phyloP scores from a whole-genome alignment of 30 jellyfish, hydroid and myxozoan species.

The Aurelia sp. region DNA sequence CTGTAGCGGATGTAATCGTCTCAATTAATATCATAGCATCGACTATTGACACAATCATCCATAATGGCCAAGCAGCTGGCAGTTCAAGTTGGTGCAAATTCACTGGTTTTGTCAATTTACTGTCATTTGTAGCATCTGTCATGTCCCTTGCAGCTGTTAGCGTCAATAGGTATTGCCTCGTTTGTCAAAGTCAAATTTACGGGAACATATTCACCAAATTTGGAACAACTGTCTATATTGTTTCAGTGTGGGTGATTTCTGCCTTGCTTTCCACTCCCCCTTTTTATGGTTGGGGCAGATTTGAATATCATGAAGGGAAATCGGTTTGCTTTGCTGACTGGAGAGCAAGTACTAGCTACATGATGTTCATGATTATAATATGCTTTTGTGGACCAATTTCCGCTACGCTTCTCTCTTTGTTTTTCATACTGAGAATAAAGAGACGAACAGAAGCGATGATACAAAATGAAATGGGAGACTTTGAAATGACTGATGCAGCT shows the following conservation, averaged over 20 bases:
- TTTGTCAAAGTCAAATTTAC: conserved; percentile 48
- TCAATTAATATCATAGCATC: conserved; percentile 46
- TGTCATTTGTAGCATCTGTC: conserved; percentile 77
- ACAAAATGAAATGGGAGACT: background rate
- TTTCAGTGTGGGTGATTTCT: conserved; percentile 54
- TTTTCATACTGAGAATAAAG: conserved; percentile 27
- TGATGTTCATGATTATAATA: conserved; percentile 69
- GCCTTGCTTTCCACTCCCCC: conserved; percentile 68
- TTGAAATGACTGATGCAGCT: no score
- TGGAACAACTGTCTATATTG: conserved; percentile 37
- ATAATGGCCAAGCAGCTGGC: background rate
- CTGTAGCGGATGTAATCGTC: conserved; percentile 69
- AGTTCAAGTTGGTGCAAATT: conserved; percentile 24
- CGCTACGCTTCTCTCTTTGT: conserved; percentile 59
- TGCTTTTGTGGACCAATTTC: conserved; percentile 84
- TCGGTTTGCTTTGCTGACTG: conserved; percentile 77
- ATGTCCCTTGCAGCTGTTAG: conserved; percentile 79
- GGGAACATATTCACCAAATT: conserved; percentile 21
- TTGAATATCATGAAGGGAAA: conserved; percentile 39
- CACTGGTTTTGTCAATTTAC: conserved; percentile 69
- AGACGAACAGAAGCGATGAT: background rate
- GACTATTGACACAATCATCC: background rate
- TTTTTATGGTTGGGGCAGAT: conserved; percentile 71
- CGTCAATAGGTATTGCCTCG: conserved; percentile 63
- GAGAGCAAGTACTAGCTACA: conserved; percentile 54